Percentiles rank a stretch among this genome's conserved stretches.
Evolutionary conservation across 2,888 invertebrate genomes (phyloP).

Genomic region (Cloeon dipterum): DNA sequence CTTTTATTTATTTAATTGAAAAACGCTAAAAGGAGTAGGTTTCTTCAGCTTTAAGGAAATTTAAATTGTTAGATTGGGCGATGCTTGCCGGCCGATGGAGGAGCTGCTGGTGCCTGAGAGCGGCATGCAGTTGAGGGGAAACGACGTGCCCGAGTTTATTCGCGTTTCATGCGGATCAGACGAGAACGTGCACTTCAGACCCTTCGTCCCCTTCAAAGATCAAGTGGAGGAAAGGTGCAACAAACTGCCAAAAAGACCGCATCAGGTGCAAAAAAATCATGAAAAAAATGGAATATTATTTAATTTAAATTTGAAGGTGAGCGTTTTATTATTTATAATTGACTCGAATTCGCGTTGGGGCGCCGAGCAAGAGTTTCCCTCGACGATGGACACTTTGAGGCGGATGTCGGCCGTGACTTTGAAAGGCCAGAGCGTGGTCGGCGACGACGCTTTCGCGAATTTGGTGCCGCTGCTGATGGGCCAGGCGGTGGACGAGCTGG

Average conservation of each 20-base stretch:
- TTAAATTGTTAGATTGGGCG: constrained; percentile 19
- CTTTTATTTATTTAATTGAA: too few relatives aligned
- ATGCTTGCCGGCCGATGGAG: constrained; percentile 24
- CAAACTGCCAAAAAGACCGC: background rate
- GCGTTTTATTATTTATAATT: constrained; percentile 26
- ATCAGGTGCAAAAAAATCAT: background rate
- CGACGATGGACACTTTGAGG: constrained; percentile 31
- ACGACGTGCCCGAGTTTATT: constrained; percentile 37
- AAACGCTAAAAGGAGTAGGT: too few relatives aligned
- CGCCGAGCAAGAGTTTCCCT: constrained; percentile 62
- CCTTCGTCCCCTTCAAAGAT: constrained; percentile 25
- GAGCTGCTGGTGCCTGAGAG: background rate
- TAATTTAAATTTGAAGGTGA: background rate
- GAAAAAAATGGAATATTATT: too few relatives aligned
- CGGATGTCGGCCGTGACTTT: constrained; percentile 39
- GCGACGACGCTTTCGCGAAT: constrained; percentile 85
- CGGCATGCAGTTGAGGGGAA: constrained; percentile 13
- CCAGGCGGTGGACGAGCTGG: constrained; percentile 35
- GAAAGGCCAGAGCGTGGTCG: constrained; percentile 79
- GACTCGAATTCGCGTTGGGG: constrained; percentile 72
- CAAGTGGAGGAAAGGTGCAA: constrained; percentile 4
- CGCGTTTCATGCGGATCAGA: constrained; percentile 31
- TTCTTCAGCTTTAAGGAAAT: too few relatives aligned
- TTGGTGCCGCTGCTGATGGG: constrained; percentile 61
- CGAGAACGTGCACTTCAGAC: constrained; percentile 43